phyloP scores from a whole-genome alignment of 1,140 invertebrate genomes.

The Chlorops oryzae region DNA sequence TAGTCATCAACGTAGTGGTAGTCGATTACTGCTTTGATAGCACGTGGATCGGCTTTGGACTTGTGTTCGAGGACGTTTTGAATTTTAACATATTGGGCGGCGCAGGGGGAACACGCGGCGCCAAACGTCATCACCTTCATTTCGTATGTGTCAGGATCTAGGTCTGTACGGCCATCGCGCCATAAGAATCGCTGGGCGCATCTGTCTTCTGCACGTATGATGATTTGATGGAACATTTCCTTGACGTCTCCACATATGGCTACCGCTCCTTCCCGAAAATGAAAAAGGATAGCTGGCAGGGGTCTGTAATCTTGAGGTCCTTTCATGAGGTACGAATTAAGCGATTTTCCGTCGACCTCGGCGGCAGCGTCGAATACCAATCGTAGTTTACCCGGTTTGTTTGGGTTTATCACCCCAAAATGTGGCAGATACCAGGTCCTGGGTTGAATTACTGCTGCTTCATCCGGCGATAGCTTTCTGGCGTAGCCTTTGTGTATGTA shows the following conservation, averaged over 20 bases:
- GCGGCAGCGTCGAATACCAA: slow-evolving; percentile 28
- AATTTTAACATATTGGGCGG: slow-evolving; percentile 26
- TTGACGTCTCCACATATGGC: slow-evolving; percentile 29
- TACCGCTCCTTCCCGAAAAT: slow-evolving; percentile 27
- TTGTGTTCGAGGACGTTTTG: too few species aligned
- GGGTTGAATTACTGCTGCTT: neutral
- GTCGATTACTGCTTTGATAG: too few species aligned
- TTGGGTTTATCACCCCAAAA: slow-evolving; percentile 25
- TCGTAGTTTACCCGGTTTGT: slow-evolving; percentile 25
- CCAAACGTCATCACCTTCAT: slow-evolving; percentile 40
- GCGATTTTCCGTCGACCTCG: slow-evolving; percentile 17
- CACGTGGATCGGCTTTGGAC: too few species aligned
- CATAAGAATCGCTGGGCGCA: slow-evolving; percentile 28
- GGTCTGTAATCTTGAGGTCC: slow-evolving; percentile 29
- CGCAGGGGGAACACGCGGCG: slow-evolving; percentile 27
- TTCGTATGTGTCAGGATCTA: slow-evolving; percentile 16
- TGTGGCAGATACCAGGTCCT: slow-evolving; percentile 33
- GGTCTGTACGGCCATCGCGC: slow-evolving; percentile 20
- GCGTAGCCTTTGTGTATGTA: slow-evolving; percentile 10
- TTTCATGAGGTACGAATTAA: slow-evolving; percentile 24
- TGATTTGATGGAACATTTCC: slow-evolving; percentile 41
- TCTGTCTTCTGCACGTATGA: slow-evolving; percentile 19
- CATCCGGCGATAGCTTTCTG: neutral
- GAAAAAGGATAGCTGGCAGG: slow-evolving; percentile 26
- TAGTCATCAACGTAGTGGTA: neutral